phyloP scores from a whole-genome alignment of 2,797 vertebrate species.

The Cephalopachus bancanus region DNA sequence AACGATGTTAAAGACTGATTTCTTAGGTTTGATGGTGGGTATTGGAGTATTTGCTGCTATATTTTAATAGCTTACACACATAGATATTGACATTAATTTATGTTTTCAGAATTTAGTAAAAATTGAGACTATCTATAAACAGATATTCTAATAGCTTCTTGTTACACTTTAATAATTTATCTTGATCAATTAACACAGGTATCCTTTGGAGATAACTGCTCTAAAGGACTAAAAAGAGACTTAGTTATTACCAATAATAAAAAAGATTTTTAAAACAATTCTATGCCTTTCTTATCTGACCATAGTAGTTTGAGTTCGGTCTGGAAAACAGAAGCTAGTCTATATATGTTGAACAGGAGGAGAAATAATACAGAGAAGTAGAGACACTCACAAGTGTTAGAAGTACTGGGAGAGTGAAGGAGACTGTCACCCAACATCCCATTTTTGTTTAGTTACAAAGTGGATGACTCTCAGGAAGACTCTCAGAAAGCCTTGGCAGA shows the following conservation, averaged over 20 bases:
- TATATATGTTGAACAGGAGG: not conserved
- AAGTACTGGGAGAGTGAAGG: accelerated
- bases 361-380: not conserved
- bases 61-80: not conserved
- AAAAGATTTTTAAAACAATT: not conserved
- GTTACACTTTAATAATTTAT: not conserved
- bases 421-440: not conserved
- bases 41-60: not conserved
- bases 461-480: not conserved
- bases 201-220: not conserved
- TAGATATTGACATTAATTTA: not conserved
- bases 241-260: not conserved
- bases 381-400: accelerated
- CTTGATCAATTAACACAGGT: not conserved
- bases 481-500: not conserved
- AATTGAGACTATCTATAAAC: not conserved
- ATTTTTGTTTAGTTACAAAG: not conserved
- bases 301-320: not conserved
- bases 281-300: not conserved
- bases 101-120: slow-evolving; percentile 1
- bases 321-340: not conserved
- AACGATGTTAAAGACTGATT: not conserved
- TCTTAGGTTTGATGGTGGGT: not conserved
- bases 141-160: not conserved
- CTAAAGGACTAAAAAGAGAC: not conserved